phyloP scores from a whole-genome alignment of 1,140 invertebrate genomes.

The Centruroides vittatus region DNA sequence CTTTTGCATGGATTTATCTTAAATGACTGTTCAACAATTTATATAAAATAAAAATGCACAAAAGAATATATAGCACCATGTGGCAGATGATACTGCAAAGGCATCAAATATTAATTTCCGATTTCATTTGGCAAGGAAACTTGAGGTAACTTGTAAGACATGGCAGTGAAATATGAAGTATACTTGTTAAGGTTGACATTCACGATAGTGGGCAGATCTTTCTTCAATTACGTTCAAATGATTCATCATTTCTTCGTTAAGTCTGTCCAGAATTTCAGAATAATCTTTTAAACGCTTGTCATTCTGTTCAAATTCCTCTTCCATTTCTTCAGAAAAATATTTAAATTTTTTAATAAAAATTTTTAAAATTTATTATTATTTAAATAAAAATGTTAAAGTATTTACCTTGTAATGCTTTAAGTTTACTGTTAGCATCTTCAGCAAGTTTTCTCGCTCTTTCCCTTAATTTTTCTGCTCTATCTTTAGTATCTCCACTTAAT shows the following conservation, averaged over 20 bases:
- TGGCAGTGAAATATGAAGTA: no score
- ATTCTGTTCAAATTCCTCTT: slow-evolving; percentile 33
- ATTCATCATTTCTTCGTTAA: slow-evolving; percentile 34
- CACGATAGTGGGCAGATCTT: slow-evolving; percentile 33
- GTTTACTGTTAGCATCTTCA: slow-evolving; percentile 53
- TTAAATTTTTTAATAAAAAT: not conserved
- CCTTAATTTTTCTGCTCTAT: slow-evolving; percentile 52
- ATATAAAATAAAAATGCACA: no score
- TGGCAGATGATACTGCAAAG: no score
- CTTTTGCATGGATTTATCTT: no score
- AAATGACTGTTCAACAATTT: no score
- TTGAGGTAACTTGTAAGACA: no score
- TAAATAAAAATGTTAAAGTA: not conserved
- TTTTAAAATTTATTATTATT: not conserved
- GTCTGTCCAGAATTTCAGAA: slow-evolving; percentile 27
- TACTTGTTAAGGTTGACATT: slow-evolving; percentile 22
- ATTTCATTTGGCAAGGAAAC: no score
- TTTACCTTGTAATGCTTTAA: slow-evolving; percentile 50
- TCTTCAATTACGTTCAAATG: slow-evolving; percentile 33
- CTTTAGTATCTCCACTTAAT: slow-evolving; percentile 47
- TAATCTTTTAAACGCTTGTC: slow-evolving; percentile 32
- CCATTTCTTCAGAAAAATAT: slow-evolving; percentile 32
- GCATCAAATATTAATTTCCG: no score
- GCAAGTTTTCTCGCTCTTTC: slow-evolving; percentile 58
- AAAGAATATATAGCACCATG: no score